These are phyloP conservation scores for Choloepus didactylus DNA, from an alignment of 2,797 vertebrate genomes.

Conservation along the genomic window DNA sequence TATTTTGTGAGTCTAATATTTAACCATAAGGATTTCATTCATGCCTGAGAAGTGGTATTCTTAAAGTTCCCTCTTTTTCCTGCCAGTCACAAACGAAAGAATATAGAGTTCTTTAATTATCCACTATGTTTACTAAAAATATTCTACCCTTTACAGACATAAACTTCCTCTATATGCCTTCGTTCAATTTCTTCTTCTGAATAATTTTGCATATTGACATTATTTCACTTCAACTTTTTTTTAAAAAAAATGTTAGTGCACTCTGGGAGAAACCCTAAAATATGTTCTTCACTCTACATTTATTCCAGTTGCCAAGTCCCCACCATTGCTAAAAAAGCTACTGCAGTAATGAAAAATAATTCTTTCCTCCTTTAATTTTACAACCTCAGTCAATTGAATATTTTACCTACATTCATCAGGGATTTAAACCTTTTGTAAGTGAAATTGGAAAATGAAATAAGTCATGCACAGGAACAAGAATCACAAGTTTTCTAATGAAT, in stretches of 20 bases:
- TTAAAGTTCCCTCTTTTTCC: not conserved
- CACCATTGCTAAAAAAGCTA: constrained; percentile 47
- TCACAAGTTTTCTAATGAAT: constrained; percentile 70
- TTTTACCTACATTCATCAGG: constrained; percentile 51
- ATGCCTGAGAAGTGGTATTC: constrained; percentile 4
- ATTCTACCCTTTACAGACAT: not conserved
- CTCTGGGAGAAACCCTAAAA: constrained; percentile 39
- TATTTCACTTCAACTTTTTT: constrained; percentile 47
- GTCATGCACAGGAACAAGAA: constrained; percentile 73
- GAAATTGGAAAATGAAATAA: constrained; percentile 82
- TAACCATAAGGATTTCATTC: not conserved
- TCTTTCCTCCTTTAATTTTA: constrained; percentile 76
- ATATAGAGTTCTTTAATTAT: not conserved
- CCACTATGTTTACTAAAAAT: not conserved
- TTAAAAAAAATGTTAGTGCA: constrained; percentile 6
- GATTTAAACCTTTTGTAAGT: constrained; percentile 81
- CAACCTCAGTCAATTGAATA: constrained; percentile 65
- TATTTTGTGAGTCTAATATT: constrained; percentile 26
- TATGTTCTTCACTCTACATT: constrained; percentile 29
- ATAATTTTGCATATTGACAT: constrained; percentile 13
- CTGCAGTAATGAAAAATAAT: constrained; percentile 49
- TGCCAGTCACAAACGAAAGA: constrained; percentile 38
- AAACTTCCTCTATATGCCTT: not conserved
- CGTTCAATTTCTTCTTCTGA: constrained; percentile 7
- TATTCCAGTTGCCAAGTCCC: constrained; percentile 58